Base-by-base conservation (phyloP, 2,113 vertebrate species). In the Etheostoma cragini region DNA sequence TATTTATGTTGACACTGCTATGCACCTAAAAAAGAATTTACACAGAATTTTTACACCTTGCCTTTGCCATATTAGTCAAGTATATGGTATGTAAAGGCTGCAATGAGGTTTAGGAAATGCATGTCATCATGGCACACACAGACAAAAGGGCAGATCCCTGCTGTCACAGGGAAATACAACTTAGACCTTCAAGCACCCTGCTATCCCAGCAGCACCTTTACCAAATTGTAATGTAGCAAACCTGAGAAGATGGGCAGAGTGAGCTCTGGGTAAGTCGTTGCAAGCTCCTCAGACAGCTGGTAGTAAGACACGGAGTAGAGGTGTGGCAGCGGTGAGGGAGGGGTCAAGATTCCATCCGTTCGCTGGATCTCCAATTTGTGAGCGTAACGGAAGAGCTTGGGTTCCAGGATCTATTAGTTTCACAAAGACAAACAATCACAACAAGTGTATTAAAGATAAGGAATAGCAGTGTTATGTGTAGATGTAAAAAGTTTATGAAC, bases 331-430 rank as follows among this genome's bases (percentile, higher is more conserved):
- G 97, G 96, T 3, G 97, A 98, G 69, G 97, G 97, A 81, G 96
- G 97, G 68, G 96, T 96, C 92, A 99, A 91, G 69, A 98, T 95
- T 0, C 98, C 97, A 54, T 99, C 98, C 0, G 93, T 93, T 85
- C 97, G 94, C 92, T 97, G 97, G 92, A 98, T 97, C 92, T 99
- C 98, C 94, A 99, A 73, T 90, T 98, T 99, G 93, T 99, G 98
- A 86, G 98, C 97, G 1, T 99, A 99, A 90, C 98, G 97, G 93
- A 99, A 99, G 93, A 99, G 96, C 95, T 99, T 99, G 58, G 98
- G 97, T 92, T 99, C 98, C 94, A 99, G 92, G 86, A 99, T 98
- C 98, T 99, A 65, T 45, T 16, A 1, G 86, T 56, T 45, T 60
- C 24, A 83, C 53, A 72, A 38, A 67, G 1, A 83, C n/a, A 79